Evolutionary conservation across 1,140 invertebrate genomes (phyloP).

Genomic region (Solenopsis invicta): DNA sequence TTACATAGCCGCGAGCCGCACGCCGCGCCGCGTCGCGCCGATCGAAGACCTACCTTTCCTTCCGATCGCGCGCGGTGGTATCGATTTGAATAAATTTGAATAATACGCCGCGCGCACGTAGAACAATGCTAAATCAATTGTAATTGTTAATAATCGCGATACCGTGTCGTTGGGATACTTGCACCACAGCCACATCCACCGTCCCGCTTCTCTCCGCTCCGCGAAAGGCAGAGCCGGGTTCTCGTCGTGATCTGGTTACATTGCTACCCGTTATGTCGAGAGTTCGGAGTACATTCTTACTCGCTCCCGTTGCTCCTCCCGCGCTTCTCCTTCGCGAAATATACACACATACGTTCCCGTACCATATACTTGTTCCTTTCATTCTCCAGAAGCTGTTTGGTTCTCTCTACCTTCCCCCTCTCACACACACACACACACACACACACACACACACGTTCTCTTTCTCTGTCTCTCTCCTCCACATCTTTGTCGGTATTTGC

Average conservation of each 20-base stretch:
- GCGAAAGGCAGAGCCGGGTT: constrained; percentile 51
- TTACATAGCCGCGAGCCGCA: background rate
- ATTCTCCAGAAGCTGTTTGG: constrained; percentile 31
- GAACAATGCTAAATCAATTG: constrained; percentile 82
- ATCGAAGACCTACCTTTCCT: constrained; percentile 27
- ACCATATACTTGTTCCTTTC: constrained; percentile 52
- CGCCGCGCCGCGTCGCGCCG: background rate
- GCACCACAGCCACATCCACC: background rate
- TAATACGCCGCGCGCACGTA: constrained; percentile 73
- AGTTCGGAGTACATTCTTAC: constrained; percentile 79
- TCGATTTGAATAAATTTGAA: constrained; percentile 83
- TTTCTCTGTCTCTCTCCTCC: constrained; percentile 2
- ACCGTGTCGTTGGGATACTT: constrained; percentile 66
- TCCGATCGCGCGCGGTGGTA: constrained; percentile 44
- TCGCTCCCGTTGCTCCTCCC: constrained; percentile 57
- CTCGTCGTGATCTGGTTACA: constrained; percentile 83
- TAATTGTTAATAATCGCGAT: constrained; percentile 84
- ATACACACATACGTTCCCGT: constrained; percentile 6
- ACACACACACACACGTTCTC: background rate
- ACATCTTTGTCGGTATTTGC: constrained; percentile 55
- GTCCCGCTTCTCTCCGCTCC: constrained; percentile 35
- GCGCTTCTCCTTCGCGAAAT: constrained; percentile 35
- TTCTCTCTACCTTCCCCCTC: constrained; percentile 32
- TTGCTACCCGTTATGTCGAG: constrained; percentile 83
- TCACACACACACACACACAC: background rate